Percentiles rank a stretch among this genome's conserved stretches.
Conservation (phyloP, 2,113 vertebrate genomes). For the Neodon shergylaensis region DNA sequence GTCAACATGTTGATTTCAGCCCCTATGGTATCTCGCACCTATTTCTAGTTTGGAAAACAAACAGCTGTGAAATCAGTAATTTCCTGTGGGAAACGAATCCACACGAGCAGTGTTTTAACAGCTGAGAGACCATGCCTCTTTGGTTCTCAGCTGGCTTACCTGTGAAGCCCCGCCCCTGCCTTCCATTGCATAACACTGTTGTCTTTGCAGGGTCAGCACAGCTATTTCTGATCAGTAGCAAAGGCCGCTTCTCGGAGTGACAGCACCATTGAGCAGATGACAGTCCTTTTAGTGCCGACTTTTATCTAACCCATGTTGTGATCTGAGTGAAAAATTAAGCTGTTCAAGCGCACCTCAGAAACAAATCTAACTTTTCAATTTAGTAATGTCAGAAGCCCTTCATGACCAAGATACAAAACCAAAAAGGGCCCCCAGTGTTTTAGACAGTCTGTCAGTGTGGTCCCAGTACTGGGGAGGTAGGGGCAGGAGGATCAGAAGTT, state of each 20-base stretch:
- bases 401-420: background rate
- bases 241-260: conserved; percentile 74
- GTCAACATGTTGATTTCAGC: background rate
- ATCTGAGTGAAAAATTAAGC: background rate
- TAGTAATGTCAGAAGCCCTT: conserved; percentile 33
- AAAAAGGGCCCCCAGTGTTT: background rate
- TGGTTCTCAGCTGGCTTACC: background rate
- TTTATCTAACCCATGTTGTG: background rate
- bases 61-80: background rate
- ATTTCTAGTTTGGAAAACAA: background rate
- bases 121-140: background rate
- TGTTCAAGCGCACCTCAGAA: conserved; percentile 8
- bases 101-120: background rate
- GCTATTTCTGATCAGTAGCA: background rate
- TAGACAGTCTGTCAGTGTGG: background rate
- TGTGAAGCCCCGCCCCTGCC: background rate
- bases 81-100: background rate
- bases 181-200: accelerated
- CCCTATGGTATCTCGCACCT: background rate
- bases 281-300: conserved; percentile 12
- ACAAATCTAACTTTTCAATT: conserved; percentile 43
- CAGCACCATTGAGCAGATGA: conserved; percentile 3
- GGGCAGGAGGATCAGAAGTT: background rate
- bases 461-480: background rate
- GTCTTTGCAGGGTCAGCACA: background rate